Conservation (phyloP, 2,797 vertebrate species). For the Numenius phaeopus region DNA sequence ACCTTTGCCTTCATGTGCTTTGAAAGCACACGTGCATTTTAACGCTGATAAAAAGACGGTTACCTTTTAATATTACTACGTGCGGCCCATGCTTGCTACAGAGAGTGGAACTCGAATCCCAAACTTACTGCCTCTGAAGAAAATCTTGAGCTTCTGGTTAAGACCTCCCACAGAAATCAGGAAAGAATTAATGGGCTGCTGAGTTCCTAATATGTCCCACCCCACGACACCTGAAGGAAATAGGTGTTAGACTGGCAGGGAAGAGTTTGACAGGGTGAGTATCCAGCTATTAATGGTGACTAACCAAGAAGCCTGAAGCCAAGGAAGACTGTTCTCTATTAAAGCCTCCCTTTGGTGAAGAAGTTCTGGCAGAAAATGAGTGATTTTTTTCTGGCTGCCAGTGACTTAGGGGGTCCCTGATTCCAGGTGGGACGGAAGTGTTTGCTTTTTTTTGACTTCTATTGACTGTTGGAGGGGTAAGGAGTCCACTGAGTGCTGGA, state of each 20-base stretch:
- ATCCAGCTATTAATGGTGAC: slow-evolving; percentile 43
- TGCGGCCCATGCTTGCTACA: neutral
- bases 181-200: slow-evolving; percentile 67
- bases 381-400: slow-evolving; percentile 27
- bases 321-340: neutral
- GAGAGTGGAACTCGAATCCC: neutral
- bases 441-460: neutral
- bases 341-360: neutral
- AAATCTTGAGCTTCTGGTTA: neutral
- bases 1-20: neutral
- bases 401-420: neutral
- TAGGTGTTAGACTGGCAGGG: slow-evolving; percentile 46
- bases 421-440: neutral
- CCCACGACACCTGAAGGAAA: slow-evolving; percentile 44
- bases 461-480: neutral
- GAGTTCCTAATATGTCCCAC: slow-evolving; percentile 59
- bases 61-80: neutral
- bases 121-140: slow-evolving; percentile 7
- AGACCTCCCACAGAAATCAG: slow-evolving; percentile 58
- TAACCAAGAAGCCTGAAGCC: slow-evolving; percentile 13
- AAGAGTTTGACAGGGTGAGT: slow-evolving; percentile 52
- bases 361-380: neutral
- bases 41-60: neutral
- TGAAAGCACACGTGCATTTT: neutral
- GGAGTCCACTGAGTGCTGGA: neutral